Percentiles rank a stretch among this genome's conserved stretches.
Evolutionary conservation across 2,888 invertebrate genomes (phyloP).

Genomic region (Muschampia plurimacula): DNA sequence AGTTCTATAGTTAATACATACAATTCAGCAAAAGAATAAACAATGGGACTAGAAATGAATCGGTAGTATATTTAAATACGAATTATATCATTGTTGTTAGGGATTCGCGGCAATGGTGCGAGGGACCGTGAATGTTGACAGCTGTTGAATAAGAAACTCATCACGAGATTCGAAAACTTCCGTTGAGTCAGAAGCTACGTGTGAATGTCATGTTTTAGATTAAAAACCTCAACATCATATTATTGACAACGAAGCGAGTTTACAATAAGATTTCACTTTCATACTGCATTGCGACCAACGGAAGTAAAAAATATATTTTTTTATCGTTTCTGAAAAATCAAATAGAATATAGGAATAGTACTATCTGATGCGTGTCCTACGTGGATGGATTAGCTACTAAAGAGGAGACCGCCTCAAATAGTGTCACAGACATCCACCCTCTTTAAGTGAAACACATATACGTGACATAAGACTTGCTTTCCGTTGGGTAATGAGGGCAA

Average conservation of each 20-base stretch:
- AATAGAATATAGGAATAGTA: too few species aligned
- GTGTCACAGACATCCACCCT: too few species aligned
- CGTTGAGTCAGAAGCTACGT: conserved; percentile 51
- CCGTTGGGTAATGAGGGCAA: too few species aligned
- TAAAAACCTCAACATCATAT: neutral
- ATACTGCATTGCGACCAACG: neutral
- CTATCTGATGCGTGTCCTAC: too few species aligned
- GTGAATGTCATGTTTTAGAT: conserved; percentile 1
- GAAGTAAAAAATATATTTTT: neutral
- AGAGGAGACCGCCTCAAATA: too few species aligned
- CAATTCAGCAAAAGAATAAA: neutral
- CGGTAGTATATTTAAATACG: conserved; percentile 3
- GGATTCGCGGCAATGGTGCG: conserved; percentile 57
- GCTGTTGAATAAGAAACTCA: conserved; percentile 61
- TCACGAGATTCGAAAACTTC: conserved; percentile 56
- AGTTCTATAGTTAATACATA: neutral
- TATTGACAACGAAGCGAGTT: neutral
- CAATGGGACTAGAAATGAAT: neutral
- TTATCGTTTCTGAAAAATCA: neutral
- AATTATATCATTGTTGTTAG: conserved; percentile 58
- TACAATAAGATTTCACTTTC: neutral
- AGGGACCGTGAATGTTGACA: conserved; percentile 60
- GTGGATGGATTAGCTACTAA: too few species aligned
- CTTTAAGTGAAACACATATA: too few species aligned
- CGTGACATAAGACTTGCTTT: too few species aligned